phyloP scores from a whole-genome alignment of 2,113 vertebrate species.

The Halichoeres trimaculatus region DNA sequence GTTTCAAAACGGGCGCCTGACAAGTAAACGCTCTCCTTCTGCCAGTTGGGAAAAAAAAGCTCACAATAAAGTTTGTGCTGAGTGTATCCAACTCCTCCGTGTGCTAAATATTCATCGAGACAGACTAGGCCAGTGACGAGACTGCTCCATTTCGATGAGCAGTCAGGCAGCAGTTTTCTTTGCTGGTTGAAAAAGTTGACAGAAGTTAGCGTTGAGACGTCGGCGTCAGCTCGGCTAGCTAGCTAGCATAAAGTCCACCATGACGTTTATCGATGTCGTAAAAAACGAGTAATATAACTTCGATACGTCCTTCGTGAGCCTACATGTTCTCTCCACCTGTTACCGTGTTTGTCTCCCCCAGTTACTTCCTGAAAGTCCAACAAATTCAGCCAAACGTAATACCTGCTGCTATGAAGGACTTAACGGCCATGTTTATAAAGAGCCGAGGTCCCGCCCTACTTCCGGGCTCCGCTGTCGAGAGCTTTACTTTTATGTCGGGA shows the following conservation, averaged over 20 bases:
- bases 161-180: constrained; percentile 15
- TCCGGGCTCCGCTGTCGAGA: constrained; percentile 57
- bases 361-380: constrained; percentile 70
- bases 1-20: constrained; percentile 37
- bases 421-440: constrained; percentile 78
- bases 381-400: constrained; percentile 65
- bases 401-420: constrained; percentile 53
- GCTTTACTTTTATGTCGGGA: constrained; percentile 3
- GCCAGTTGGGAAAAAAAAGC: constrained; percentile 35
- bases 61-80: constrained; percentile 35
- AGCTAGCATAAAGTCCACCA: constrained; percentile 61
- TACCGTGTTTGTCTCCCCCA: constrained; percentile 28
- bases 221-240: constrained; percentile 65
- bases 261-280: constrained; percentile 52
- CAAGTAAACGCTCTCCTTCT: constrained; percentile 20
- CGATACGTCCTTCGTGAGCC: constrained; percentile 9
- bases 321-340: constrained; percentile 72
- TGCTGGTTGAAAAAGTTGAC: constrained; percentile 68
- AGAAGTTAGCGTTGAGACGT: constrained; percentile 62
- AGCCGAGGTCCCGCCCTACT: constrained; percentile 73
- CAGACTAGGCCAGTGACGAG: constrained; percentile 7
- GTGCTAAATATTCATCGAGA: constrained; percentile 49
- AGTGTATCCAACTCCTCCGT: constrained; percentile 20
- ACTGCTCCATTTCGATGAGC: constrained; percentile 53
- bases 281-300: not conserved